These are phyloP conservation scores for Haliclona indistincta DNA, from an alignment of 37 sponge, comb jelly and placozoan genomes.

Conservation along the genomic window DNA sequence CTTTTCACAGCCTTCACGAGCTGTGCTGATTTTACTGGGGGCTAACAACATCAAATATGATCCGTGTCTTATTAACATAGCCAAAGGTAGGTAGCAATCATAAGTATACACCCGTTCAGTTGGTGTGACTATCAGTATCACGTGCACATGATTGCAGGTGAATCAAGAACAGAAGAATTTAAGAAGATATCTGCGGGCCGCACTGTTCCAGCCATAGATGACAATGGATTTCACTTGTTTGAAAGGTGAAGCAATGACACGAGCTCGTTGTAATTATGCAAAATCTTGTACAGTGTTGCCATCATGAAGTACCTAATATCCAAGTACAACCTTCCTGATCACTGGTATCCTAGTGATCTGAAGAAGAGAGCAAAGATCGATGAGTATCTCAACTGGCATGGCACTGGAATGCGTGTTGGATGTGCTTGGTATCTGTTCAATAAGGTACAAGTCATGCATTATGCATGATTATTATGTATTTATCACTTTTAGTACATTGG, in stretches of 20 bases:
- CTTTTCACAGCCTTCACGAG: conserved; percentile 74
- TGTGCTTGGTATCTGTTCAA: conserved; percentile 41
- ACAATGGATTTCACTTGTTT: conserved; percentile 66
- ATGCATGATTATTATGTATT: neutral
- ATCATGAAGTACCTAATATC: conserved; percentile 64
- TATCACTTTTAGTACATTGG: conserved; percentile 20
- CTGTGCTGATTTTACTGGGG: conserved; percentile 54
- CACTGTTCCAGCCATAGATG: conserved; percentile 70
- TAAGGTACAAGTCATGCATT: conserved; percentile 25
- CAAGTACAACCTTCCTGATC: conserved; percentile 64
- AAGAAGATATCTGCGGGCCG: conserved; percentile 33
- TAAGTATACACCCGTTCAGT: neutral
- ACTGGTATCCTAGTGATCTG: conserved; percentile 73
- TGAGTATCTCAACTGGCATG: conserved; percentile 79
- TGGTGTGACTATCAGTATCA: neutral
- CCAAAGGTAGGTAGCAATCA: conserved; percentile 34
- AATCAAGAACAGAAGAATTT: conserved; percentile 58
- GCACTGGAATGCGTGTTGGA: conserved; percentile 40
- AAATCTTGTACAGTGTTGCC: conserved; percentile 33
- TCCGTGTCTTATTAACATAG: conserved; percentile 48
- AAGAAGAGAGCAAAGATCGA: conserved; percentile 53
- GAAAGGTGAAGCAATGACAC: conserved; percentile 54
- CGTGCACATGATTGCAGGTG: no score
- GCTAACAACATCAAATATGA: conserved; percentile 63
- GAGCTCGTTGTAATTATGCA: conserved; percentile 9